phyloP scores from a whole-genome alignment of 2,113 vertebrate genomes.

The Geococcyx californianus region DNA sequence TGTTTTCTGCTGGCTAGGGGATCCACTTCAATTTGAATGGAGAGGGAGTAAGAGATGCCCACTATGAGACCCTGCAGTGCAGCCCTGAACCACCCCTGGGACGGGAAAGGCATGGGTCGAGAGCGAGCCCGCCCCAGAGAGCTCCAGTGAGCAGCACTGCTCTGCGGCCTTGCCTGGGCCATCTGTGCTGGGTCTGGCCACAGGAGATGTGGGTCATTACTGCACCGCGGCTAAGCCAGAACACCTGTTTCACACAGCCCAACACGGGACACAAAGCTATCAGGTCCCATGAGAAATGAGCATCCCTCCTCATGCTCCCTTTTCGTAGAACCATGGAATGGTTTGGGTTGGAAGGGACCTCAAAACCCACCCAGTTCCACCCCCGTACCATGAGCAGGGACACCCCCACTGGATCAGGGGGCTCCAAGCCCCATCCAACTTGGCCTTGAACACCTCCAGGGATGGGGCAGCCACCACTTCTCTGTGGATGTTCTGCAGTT shows the following conservation, averaged over 20 bases:
- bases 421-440: too few species aligned
- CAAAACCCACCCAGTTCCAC: too few species aligned
- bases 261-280: neutral
- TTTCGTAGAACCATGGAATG: neutral
- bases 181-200: neutral
- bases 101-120: neutral
- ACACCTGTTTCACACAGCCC: neutral
- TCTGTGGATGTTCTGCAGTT: neutral
- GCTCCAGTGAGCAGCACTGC: neutral
- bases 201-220: neutral
- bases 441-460: too few species aligned
- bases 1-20: neutral
- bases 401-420: too few species aligned
- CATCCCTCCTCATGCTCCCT: neutral
- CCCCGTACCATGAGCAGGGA: too few species aligned
- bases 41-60: neutral
- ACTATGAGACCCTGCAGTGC: neutral
- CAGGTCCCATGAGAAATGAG: neutral
- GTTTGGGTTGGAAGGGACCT: too few species aligned
- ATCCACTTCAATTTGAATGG: neutral
- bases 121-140: neutral
- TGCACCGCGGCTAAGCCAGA: neutral
- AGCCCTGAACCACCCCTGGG: neutral
- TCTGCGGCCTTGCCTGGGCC: fast-evolving
- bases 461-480: too few species aligned